Evolutionary conservation across 2,113 vertebrate species (phyloP).

Genomic region (Oreocharis arfaki): DNA sequence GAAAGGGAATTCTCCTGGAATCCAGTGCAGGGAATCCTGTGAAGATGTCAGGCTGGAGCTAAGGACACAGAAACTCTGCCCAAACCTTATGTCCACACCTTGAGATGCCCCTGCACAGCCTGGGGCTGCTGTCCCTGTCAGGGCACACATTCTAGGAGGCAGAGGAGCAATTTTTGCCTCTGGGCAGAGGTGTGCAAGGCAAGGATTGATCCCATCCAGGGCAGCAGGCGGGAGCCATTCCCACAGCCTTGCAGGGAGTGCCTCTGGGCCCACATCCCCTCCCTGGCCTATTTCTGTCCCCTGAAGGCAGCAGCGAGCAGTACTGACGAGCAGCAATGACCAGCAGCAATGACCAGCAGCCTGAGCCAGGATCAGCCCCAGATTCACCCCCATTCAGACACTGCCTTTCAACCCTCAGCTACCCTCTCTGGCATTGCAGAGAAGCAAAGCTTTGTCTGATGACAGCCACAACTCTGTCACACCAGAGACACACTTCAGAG

Average conservation of each 20-base stretch:
- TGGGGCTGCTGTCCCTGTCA: neutral
- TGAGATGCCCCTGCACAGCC: neutral
- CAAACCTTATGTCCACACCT: neutral
- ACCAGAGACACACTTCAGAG: neutral
- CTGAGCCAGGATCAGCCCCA: neutral
- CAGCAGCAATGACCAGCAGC: neutral
- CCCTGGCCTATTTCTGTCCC: neutral
- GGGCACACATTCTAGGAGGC: fast-evolving
- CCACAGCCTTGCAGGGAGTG: neutral
- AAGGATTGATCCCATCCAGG: fast-evolving
- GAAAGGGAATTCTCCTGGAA: neutral
- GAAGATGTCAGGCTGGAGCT: fast-evolving
- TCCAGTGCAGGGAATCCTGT: neutral
- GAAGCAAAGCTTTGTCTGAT: neutral
- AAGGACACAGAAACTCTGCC: fast-evolving
- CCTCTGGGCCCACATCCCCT: neutral
- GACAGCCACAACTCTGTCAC: neutral
- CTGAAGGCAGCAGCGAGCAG: neutral
- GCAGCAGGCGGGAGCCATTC: neutral
- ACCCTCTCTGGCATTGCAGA: neutral
- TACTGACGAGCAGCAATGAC: too few relatives aligned
- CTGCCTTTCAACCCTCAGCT: neutral
- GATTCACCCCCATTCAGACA: neutral
- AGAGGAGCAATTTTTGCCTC: neutral
- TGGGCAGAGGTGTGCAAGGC: neutral